Conservation (phyloP, 2,888 invertebrate species). For the Acanthosoma haemorrhoidale region DNA sequence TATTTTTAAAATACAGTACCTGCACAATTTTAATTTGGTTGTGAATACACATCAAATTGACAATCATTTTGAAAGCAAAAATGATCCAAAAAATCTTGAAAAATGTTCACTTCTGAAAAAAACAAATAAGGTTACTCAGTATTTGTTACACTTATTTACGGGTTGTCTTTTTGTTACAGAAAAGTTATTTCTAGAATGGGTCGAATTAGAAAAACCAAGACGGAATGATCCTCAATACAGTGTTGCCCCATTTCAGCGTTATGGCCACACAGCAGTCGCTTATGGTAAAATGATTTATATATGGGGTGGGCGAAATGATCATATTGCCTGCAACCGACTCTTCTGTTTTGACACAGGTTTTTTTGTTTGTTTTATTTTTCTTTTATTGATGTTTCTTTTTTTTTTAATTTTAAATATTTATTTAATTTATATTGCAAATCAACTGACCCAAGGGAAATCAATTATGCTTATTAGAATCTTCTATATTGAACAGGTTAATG, state of each 20-base stretch:
- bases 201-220: slow-evolving; percentile 45
- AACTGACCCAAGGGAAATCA: no score
- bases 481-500: no score
- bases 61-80: no score
- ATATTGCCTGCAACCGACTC: slow-evolving; percentile 69
- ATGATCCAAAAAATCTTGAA: no score
- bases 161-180: slow-evolving; percentile 44
- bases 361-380: neutral
- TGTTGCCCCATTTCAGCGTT: slow-evolving; percentile 70
- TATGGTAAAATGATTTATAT: slow-evolving; percentile 72
- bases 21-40: no score
- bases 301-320: slow-evolving; percentile 91
- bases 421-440: no score
- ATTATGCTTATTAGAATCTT: no score
- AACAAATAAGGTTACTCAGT: no score
- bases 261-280: slow-evolving; percentile 86
- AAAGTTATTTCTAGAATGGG: slow-evolving; percentile 48
- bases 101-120: no score
- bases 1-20: no score
- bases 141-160: neutral
- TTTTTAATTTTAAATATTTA: neutral
- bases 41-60: no score
- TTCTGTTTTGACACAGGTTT: slow-evolving; percentile 72
- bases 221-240: slow-evolving; percentile 46
- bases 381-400: neutral